A percentile compares a stretch with the other conserved stretches of the same genome.
Conservation (phyloP, 2,113 vertebrate genomes). For the Thalassarche chlororhynchos region DNA sequence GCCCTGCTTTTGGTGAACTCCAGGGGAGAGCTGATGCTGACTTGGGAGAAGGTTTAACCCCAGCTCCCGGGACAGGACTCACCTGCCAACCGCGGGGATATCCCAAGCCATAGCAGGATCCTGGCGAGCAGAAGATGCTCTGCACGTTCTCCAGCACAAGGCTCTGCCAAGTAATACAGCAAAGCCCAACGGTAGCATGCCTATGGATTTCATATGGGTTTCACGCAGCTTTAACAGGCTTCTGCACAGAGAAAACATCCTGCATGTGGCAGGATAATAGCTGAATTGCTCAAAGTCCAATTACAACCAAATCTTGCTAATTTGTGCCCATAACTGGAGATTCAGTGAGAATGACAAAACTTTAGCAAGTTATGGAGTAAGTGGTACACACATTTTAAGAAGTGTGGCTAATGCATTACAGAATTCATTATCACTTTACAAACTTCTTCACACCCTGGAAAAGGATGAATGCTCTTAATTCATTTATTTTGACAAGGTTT, state of each 20-base stretch:
- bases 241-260: background rate
- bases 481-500: slow-evolving; percentile 54
- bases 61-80: background rate
- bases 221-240: background rate
- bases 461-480: slow-evolving; percentile 55
- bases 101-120: background rate
- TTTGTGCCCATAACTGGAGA: background rate
- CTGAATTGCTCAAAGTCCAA: background rate
- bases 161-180: background rate
- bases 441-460: slow-evolving; percentile 10
- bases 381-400: background rate
- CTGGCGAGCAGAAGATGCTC: background rate
- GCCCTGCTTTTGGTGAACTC: background rate
- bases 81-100: background rate
- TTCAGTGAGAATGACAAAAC: background rate
- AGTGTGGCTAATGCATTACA: slow-evolving; percentile 24
- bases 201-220: slow-evolving; percentile 12
- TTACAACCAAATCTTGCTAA: slow-evolving; percentile 7
- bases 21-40: background rate
- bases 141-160: background rate
- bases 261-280: background rate
- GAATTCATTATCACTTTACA: slow-evolving; percentile 37
- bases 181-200: background rate
- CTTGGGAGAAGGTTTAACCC: background rate
- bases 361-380: background rate